phyloP scores from a whole-genome alignment of 2,797 vertebrate species.

The Characodon lateralis region DNA sequence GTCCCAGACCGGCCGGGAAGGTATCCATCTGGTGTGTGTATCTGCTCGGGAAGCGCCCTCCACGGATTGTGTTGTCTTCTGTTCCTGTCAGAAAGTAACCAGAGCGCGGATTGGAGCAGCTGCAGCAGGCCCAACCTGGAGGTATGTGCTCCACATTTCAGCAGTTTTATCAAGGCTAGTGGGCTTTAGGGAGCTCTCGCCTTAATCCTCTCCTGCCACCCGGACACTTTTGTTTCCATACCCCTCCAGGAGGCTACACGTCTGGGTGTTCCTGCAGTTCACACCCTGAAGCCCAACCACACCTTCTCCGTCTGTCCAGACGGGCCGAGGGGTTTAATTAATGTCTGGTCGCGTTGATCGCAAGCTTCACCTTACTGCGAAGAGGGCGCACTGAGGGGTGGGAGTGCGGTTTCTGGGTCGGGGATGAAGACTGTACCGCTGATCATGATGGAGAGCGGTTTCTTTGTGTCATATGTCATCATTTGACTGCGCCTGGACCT shows the following conservation, averaged over 20 bases:
- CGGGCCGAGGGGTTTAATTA: neutral
- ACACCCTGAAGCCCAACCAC: conserved; percentile 9
- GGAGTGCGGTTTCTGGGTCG: conserved; percentile 49
- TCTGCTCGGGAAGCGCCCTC: conserved; percentile 63
- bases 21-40: conserved; percentile 74
- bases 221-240: conserved; percentile 52
- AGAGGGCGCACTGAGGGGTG: conserved; percentile 17
- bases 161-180: conserved; percentile 11
- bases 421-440: conserved; percentile 33
- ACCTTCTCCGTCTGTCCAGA: conserved; percentile 4
- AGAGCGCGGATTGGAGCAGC: conserved; percentile 47
- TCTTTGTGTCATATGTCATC: conserved; percentile 79
- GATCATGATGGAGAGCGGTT: conserved; percentile 63
- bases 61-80: conserved; percentile 56
- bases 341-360: neutral
- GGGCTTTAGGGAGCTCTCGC: neutral
- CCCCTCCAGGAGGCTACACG: conserved; percentile 28
- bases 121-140: conserved; percentile 46
- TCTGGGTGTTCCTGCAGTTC: conserved; percentile 44
- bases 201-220: conserved; percentile 10
- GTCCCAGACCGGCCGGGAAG: conserved; percentile 71
- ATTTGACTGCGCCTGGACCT: conserved; percentile 41
- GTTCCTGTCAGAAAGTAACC: conserved; percentile 55
- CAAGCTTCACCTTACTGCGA: neutral
- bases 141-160: conserved; percentile 56